Evolutionary conservation across 2,888 invertebrate species (phyloP).

Genomic region (Pammene aurita): DNA sequence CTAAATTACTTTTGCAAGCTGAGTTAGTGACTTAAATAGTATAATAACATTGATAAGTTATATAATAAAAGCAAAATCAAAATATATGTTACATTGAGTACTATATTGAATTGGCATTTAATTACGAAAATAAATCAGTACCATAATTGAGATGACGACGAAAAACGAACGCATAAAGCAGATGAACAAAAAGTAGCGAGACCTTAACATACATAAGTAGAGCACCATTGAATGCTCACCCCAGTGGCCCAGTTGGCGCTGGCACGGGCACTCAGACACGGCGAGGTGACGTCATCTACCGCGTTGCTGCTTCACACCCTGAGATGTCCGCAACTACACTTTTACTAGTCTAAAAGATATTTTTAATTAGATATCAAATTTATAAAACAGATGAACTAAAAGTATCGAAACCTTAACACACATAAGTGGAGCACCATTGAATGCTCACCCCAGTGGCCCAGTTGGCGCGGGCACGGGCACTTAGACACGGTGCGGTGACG

Average conservation of each 20-base stretch:
- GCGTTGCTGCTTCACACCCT: neutral
- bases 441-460: conserved; percentile 64
- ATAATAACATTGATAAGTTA: no score
- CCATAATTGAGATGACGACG: neutral
- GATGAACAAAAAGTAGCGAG: conserved; percentile 16
- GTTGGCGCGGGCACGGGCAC: conserved; percentile 63
- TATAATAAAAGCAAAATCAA: no score
- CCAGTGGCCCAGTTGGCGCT: conserved; percentile 72
- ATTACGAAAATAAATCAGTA: no score
- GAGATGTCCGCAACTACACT: neutral
- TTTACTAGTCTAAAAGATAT: no score
- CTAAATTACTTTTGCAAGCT: no score
- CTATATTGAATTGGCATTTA: no score
- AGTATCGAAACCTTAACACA: conserved; percentile 35
- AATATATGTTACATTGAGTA: no score
- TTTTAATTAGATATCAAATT: no score
- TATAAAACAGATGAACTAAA: no score
- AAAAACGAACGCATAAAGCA: neutral
- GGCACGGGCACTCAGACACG: conserved; percentile 58
- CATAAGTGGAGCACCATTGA: conserved; percentile 44
- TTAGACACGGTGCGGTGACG: conserved; percentile 61
- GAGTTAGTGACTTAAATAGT: no score
- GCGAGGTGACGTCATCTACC: conserved; percentile 59
- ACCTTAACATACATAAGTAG: conserved; percentile 37
- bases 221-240: conserved; percentile 50